These are phyloP conservation scores for Cosmia pyralina DNA, from an alignment of 2,888 invertebrate species.

Conservation along the genomic window DNA sequence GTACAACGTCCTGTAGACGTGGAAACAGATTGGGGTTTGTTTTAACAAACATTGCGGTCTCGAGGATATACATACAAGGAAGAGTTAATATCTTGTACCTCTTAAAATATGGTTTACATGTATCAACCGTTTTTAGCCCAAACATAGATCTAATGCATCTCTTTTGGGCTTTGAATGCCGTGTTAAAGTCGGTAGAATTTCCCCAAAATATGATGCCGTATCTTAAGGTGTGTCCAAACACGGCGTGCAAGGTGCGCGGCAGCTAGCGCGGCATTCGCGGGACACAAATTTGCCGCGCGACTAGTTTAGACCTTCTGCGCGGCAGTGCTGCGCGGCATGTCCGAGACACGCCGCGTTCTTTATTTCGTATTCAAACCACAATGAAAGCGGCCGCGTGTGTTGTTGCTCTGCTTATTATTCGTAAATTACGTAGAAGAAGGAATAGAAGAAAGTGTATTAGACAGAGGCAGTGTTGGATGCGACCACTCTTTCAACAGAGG, in stretches of 20 bases:
- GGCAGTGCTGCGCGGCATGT: neutral
- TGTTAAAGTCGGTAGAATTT: too few species aligned
- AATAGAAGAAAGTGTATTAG: neutral
- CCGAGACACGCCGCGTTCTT: slow-evolving; percentile 38
- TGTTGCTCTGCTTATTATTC: slow-evolving; percentile 35
- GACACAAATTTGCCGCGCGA: slow-evolving; percentile 1
- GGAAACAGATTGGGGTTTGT: too few species aligned
- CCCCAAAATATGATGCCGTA: too few species aligned
- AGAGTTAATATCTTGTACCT: too few species aligned
- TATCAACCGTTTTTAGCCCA: too few species aligned
- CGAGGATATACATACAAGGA: too few species aligned
- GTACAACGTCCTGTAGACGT: too few species aligned
- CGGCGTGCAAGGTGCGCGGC: neutral
- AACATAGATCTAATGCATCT: too few species aligned
- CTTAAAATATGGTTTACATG: too few species aligned
- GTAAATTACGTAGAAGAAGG: slow-evolving; percentile 15
- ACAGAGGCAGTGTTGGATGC: slow-evolving; percentile 23
- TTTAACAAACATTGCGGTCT: too few species aligned
- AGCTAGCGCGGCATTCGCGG: slow-evolving; percentile 33
- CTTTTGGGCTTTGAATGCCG: too few species aligned
- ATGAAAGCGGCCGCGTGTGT: slow-evolving; percentile 45
- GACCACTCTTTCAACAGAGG: slow-evolving; percentile 50
- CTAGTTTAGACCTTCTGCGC: neutral
- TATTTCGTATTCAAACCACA: slow-evolving; percentile 37
- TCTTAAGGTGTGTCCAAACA: neutral